Percentiles rank a stretch among this genome's conserved stretches.
Conservation (phyloP, 2,797 vertebrate species). For the Caiman crocodilus region DNA sequence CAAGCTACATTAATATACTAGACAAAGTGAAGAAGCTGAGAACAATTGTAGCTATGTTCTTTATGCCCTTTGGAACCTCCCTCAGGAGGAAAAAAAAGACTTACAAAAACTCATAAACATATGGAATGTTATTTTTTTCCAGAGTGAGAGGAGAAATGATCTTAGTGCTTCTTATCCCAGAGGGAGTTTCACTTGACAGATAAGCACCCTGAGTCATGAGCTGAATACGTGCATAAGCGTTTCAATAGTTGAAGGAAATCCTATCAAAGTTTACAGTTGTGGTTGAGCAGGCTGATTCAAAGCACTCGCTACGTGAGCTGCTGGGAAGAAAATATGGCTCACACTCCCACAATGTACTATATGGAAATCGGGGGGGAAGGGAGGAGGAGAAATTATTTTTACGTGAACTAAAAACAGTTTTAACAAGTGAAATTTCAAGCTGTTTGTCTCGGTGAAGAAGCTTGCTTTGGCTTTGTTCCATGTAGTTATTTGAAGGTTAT, state of each 20-base stretch:
- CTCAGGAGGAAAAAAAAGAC: constrained; percentile 5
- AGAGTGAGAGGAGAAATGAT: constrained; percentile 53
- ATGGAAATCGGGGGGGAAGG: neutral
- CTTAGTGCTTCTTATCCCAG: constrained; percentile 52
- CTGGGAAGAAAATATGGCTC: constrained; percentile 28
- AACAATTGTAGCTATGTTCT: constrained; percentile 9
- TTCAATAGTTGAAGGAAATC: constrained; percentile 50
- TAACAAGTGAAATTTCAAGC: constrained; percentile 38
- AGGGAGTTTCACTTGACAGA: constrained; percentile 60
- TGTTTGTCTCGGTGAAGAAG: constrained; percentile 42
- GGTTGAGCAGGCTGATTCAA: constrained; percentile 72
- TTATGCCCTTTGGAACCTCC: constrained; percentile 23
- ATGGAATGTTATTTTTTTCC: constrained; percentile 58
- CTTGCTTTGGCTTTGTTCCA: constrained; percentile 59
- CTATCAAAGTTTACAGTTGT: constrained; percentile 51
- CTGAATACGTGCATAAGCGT: constrained; percentile 52
- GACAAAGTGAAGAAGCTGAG: neutral
- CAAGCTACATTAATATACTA: neutral
- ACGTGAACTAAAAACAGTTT: neutral
- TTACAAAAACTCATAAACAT: constrained; percentile 32
- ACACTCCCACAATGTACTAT: neutral
- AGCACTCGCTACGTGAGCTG: constrained; percentile 60
- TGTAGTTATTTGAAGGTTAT: constrained; percentile 56
- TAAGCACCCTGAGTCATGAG: constrained; percentile 66
- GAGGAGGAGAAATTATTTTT: constrained; percentile 13